phyloP scores from a whole-genome alignment of 2,888 invertebrate species.

The Oligia strigilis region DNA sequence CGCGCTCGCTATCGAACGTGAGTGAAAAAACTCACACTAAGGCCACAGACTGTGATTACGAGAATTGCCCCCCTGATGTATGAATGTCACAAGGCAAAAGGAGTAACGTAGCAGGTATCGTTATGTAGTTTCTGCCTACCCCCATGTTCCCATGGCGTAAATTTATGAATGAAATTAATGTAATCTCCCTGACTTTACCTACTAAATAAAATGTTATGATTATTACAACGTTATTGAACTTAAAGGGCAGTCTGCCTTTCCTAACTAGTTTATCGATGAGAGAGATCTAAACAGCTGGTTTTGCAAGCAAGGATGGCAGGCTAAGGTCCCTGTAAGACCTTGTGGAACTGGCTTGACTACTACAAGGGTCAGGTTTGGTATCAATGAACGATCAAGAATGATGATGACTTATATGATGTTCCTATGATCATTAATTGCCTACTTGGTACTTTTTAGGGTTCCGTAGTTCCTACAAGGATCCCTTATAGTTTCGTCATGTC shows the following conservation, averaged over 20 bases:
- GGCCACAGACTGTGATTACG: too few relatives aligned
- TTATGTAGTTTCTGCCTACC: too few relatives aligned
- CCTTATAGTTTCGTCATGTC: too few relatives aligned
- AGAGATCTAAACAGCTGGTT: slow-evolving; percentile 12
- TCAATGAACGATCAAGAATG: slow-evolving; percentile 37
- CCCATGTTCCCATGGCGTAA: too few relatives aligned
- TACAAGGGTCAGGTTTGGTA: slow-evolving; percentile 30
- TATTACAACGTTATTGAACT: slow-evolving; percentile 19
- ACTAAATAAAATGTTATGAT: neutral
- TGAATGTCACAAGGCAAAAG: too few relatives aligned
- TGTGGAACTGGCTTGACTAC: slow-evolving; percentile 47
- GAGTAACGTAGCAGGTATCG: too few relatives aligned
- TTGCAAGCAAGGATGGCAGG: slow-evolving; percentile 28
- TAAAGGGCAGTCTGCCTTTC: slow-evolving; percentile 1
- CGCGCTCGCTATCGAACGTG: too few relatives aligned
- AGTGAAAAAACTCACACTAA: too few relatives aligned
- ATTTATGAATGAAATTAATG: too few relatives aligned
- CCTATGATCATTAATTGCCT: neutral
- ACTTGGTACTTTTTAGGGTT: neutral
- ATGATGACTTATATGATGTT: slow-evolving; percentile 1
- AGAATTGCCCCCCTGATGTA: too few relatives aligned
- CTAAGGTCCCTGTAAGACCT: slow-evolving; percentile 28
- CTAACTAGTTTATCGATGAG: neutral
- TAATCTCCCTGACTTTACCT: neutral
- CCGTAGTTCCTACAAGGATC: too few relatives aligned